Evolutionary conservation across 2,113 vertebrate genomes (phyloP).

Genomic region (Triplophysa rosa): DNA sequence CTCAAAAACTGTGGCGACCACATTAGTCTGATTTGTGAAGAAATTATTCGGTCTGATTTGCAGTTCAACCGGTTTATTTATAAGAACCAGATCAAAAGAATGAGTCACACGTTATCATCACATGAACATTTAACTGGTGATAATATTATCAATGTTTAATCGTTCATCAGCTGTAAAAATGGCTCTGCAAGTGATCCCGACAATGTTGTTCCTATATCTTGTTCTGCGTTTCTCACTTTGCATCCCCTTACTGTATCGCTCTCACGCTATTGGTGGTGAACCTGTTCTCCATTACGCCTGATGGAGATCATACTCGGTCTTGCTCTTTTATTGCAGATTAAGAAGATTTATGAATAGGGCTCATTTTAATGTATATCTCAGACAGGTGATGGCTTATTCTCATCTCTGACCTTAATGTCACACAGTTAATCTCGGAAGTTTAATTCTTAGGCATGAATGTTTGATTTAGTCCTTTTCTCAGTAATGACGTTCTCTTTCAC

Average conservation of each 20-base stretch:
- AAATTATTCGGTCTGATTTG: too few relatives aligned
- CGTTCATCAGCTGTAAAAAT: too few relatives aligned
- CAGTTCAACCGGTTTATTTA: background rate
- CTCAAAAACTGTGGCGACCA: too few relatives aligned
- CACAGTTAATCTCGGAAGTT: constrained; percentile 27
- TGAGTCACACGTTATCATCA: background rate
- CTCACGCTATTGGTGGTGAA: background rate
- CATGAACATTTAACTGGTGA: background rate
- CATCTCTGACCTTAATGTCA: constrained; percentile 19
- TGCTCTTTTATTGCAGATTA: background rate
- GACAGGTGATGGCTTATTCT: background rate
- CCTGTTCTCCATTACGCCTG: background rate
- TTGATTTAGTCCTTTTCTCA: constrained; percentile 23
- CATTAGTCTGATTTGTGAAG: too few relatives aligned
- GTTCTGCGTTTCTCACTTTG: too few relatives aligned
- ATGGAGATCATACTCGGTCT: background rate
- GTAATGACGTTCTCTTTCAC: constrained; percentile 12
- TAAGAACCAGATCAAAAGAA: background rate
- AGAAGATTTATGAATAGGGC: background rate
- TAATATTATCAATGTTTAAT: too few relatives aligned
- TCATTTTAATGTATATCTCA: constrained; percentile 7
- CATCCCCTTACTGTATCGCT: background rate
- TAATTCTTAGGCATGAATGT: constrained; percentile 20
- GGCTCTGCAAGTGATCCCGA: too few relatives aligned
- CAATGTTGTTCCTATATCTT: too few relatives aligned